Evolutionary conservation across 2,113 vertebrate genomes (phyloP), one percentile per base, ranked within the genome.

Genomic region (Gobiocypris rarus): DNA sequence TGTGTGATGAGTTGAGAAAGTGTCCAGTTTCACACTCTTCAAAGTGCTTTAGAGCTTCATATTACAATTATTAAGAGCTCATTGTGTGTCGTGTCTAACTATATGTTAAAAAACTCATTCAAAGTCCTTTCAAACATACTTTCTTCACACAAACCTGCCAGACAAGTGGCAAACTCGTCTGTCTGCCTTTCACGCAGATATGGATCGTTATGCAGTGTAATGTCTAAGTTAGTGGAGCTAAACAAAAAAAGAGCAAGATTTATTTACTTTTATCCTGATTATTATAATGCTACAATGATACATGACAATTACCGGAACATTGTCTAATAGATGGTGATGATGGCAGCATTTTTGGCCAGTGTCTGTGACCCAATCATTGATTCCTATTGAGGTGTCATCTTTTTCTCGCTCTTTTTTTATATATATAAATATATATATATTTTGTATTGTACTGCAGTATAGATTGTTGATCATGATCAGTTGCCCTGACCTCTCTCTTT

Each of bases 111-210:
- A 5, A 26, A 41, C n/a, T 38, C 54, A 58, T 73, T 56, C 6
- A 59, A 24, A 84, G n/a, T 28, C 54, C 52, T 43, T 85, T 71
- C 15, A n/a, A 73, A 7, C 54, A 80, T 22, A 38, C 38, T 73
- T 70, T 71, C 76, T 48, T n/a, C 17, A 56, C 63, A 38, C 31
- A 76, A 85, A 85, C 86, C 81, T 79, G 86, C 45, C 84, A 8
- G 61, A 43, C 86, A 41, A 59, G 86, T 81, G 54, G 3, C 26
- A 83, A 83, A 85, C 83, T 52, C 43, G 86, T 87, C 74, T 73
- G 63, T 48, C 80, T 75, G 83, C 78, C 24, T 80, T 73, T 61
- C 48, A 73, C 63, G n/a, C n/a, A n/a, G n/a, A n/a, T n/a, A n/a
- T n/a, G n/a, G n/a, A n/a, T n/a, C n/a, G n/a, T n/a, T n/a, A n/a